phyloP scores from a whole-genome alignment of 2,888 invertebrate genomes.

The Icerya purchasi region DNA sequence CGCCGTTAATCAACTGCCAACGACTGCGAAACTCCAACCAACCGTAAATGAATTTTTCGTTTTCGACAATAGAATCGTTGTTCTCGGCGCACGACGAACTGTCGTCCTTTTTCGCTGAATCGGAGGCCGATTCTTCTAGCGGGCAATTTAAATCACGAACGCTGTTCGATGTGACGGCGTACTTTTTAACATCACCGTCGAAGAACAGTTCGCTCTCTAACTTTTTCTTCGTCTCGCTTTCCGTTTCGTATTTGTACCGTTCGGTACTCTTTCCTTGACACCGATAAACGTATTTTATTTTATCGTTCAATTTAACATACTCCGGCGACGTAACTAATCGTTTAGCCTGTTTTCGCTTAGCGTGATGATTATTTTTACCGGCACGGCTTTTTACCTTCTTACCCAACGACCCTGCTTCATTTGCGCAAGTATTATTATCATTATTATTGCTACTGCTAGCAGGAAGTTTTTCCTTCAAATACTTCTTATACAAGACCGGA shows the following conservation, averaged over 20 bases:
- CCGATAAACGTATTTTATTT: not conserved
- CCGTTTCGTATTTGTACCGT: not conserved
- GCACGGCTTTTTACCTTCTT: not conserved
- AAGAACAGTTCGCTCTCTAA: not conserved
- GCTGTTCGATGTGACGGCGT: not conserved
- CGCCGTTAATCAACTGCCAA: not conserved
- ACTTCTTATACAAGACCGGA: not conserved
- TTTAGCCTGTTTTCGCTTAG: not conserved
- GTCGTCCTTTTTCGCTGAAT: too few species aligned
- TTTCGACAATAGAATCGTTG: not conserved
- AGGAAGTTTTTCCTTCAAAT: too few species aligned
- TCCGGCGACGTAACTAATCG: not conserved
- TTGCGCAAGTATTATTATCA: not conserved
- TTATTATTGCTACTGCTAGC: not conserved
- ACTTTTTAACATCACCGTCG: not conserved
- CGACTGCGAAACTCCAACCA: not conserved
- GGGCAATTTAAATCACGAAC: not conserved
- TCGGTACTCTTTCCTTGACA: too few species aligned
- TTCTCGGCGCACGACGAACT: not conserved
- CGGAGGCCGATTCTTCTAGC: too few species aligned
- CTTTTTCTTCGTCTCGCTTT: not conserved
- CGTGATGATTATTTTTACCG: too few species aligned
- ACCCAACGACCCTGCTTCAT: not conserved
- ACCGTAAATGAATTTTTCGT: not conserved
- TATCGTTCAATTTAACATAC: not conserved